phyloP scores from a whole-genome alignment of 1,140 invertebrate genomes.

The Zaprionus camerounensis region DNA sequence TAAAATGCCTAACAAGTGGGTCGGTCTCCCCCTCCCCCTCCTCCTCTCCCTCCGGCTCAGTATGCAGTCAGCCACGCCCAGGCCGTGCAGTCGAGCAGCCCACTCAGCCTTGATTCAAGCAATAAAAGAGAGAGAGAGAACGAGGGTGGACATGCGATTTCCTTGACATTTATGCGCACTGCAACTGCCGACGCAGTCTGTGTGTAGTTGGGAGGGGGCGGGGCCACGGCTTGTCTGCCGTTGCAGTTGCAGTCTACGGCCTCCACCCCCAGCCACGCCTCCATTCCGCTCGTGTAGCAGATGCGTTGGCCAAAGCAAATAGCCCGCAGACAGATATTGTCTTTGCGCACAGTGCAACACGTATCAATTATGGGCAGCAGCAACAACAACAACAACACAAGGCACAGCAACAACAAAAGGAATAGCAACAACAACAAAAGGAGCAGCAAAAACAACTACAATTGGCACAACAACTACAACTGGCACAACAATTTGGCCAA shows the following conservation, averaged over 20 bases:
- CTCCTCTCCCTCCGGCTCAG: neutral
- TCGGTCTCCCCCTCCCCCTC: slow-evolving; percentile 44
- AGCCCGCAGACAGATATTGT: slow-evolving; percentile 75
- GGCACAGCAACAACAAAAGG: slow-evolving; percentile 50
- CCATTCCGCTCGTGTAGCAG: slow-evolving; percentile 56
- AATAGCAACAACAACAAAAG: slow-evolving; percentile 17
- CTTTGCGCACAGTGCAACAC: slow-evolving; percentile 77
- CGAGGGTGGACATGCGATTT: slow-evolving; percentile 81
- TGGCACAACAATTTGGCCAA: slow-evolving; percentile 47
- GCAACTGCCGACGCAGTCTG: slow-evolving; percentile 63
- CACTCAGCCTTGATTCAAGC: slow-evolving; percentile 33
- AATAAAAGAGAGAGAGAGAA: slow-evolving; percentile 64
- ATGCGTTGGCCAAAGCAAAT: slow-evolving; percentile 70
- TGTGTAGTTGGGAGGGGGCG: slow-evolving; percentile 43
- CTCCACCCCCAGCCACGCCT: slow-evolving; percentile 57
- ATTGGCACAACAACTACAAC: slow-evolving; percentile 18
- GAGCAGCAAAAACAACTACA: slow-evolving; percentile 11
- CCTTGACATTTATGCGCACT: slow-evolving; percentile 78
- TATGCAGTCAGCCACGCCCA: slow-evolving; percentile 32
- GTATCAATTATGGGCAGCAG: slow-evolving; percentile 72
- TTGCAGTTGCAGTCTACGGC: slow-evolving; percentile 13
- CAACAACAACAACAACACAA: slow-evolving; percentile 46
- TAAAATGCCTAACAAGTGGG: slow-evolving; percentile 79
- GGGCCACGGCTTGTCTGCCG: slow-evolving; percentile 35
- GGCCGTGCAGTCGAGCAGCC: slow-evolving; percentile 22